Conservation (phyloP, 1,140 invertebrate genomes). For the Conus ventricosus region DNA sequence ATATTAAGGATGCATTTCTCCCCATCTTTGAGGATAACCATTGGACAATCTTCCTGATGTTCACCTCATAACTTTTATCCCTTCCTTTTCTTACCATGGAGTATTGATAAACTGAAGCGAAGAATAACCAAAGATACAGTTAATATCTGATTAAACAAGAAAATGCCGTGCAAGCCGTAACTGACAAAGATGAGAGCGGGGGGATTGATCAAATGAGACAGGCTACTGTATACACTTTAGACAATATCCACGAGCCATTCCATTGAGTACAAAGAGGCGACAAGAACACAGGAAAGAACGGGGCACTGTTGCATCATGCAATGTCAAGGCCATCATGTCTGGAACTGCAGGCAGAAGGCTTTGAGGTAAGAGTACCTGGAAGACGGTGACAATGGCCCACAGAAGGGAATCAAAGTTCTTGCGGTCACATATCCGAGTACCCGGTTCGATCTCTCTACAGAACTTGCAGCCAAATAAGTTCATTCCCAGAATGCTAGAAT, state of each 20-base stretch:
- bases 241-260: neutral
- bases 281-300: neutral
- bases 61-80: too few relatives aligned
- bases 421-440: slow-evolving; percentile 79
- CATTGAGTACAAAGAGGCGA: neutral
- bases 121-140: too few relatives aligned
- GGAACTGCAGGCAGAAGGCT: neutral
- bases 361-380: slow-evolving; percentile 89
- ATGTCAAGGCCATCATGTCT: neutral
- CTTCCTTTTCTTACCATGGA: too few relatives aligned
- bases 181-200: neutral
- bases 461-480: slow-evolving; percentile 99
- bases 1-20: too few relatives aligned
- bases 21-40: too few relatives aligned
- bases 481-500: slow-evolving; percentile 81
- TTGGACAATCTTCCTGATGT: too few relatives aligned
- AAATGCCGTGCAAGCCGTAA: neutral
- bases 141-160: too few relatives aligned
- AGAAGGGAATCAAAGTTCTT: slow-evolving; percentile 99
- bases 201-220: neutral
- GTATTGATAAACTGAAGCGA: too few relatives aligned
- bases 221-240: neutral
- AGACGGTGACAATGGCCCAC: slow-evolving; percentile 99
- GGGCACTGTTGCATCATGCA: neutral
- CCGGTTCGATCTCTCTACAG: slow-evolving; percentile 86